Percentiles rank a stretch among this genome's conserved stretches.
Conservation (phyloP, 1,140 invertebrate genomes). For the Paramacrobiotus metropolitanus region DNA sequence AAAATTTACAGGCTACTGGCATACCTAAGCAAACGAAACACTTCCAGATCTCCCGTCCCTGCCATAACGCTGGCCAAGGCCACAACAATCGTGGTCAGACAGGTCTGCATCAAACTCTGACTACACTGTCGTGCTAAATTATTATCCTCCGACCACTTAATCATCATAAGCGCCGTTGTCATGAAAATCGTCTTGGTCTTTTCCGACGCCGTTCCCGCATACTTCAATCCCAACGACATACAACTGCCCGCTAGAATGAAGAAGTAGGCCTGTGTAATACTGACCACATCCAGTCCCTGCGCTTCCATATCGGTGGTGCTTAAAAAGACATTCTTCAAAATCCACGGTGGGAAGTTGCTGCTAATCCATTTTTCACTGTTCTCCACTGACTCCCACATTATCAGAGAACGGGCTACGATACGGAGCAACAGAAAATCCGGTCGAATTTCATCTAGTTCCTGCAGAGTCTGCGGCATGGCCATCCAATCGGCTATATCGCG, state of each 20-base stretch:
- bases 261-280: constrained; percentile 55
- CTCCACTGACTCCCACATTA: constrained; percentile 21
- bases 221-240: constrained; percentile 74
- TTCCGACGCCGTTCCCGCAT: constrained; percentile 65
- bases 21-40: constrained; percentile 58
- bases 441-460: constrained; percentile 67
- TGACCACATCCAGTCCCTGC: background rate
- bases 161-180: constrained; percentile 9
- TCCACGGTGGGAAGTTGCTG: constrained; percentile 17
- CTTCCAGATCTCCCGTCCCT: constrained; percentile 66
- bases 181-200: constrained; percentile 32
- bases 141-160: background rate
- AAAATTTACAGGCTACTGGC: no score
- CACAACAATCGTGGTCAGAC: constrained; percentile 54
- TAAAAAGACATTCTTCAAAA: background rate
- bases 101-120: constrained; percentile 41
- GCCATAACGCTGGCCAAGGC: constrained; percentile 69
- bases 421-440: constrained; percentile 74
- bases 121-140: background rate
- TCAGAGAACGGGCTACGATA: constrained; percentile 13
- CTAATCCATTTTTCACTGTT: constrained; percentile 19
- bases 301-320: background rate
- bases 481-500: constrained; percentile 77
- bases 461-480: constrained; percentile 61
- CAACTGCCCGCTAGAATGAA: constrained; percentile 82